Evolutionary conservation across 2,113 vertebrate species (phyloP).

Genomic region (Sinosuthora webbiana): DNA sequence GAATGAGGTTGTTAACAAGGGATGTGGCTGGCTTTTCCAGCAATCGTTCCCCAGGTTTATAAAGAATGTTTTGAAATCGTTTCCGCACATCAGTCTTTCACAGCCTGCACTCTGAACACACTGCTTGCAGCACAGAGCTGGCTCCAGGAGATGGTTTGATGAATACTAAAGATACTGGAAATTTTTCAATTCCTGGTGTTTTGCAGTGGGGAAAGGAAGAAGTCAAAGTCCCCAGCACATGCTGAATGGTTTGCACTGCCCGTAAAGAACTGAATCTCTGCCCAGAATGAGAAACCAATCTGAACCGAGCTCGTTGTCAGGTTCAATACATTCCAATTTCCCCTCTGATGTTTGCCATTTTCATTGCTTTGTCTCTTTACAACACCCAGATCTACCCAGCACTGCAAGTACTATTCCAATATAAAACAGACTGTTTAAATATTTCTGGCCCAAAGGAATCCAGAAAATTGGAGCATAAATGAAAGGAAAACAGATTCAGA

Average conservation of each 20-base stretch:
- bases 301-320: neutral
- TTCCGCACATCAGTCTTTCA: neutral
- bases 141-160: neutral
- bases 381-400: neutral
- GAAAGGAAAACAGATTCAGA: neutral
- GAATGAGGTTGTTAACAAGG: neutral
- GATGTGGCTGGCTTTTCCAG: neutral
- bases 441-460: neutral
- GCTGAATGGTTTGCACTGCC: neutral
- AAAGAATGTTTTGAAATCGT: neutral
- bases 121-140: neutral
- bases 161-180: neutral
- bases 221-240: neutral
- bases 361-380: neutral
- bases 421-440: neutral
- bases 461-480: neutral
- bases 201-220: neutral
- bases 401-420: neutral
- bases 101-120: neutral
- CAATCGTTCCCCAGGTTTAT: neutral
- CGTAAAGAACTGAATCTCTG: neutral
- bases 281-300: neutral
- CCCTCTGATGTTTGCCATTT: neutral
- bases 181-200: neutral
- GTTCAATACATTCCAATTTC: neutral